phyloP scores from a whole-genome alignment of 2,113 vertebrate genomes.

The Cavia aperea region DNA sequence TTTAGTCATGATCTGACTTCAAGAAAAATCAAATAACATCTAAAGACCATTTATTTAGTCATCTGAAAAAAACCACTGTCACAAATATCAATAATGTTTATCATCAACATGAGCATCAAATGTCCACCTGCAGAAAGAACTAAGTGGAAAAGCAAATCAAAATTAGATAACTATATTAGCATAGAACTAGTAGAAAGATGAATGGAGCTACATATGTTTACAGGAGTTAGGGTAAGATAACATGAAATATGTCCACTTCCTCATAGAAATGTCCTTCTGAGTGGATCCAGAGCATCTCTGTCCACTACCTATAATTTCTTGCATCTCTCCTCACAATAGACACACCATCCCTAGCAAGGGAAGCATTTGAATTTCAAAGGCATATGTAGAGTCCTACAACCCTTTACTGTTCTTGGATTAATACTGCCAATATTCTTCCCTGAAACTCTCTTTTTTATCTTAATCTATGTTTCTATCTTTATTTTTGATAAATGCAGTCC shows the following conservation, averaged over 20 bases:
- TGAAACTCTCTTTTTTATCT: not conserved
- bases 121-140: slow-evolving; percentile 18
- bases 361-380: not conserved
- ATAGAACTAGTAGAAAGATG: slow-evolving; percentile 1
- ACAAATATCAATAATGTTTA: slow-evolving; percentile 36
- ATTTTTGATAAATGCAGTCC: not conserved
- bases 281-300: not conserved
- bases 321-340: not conserved
- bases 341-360: not conserved
- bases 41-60: slow-evolving; percentile 47
- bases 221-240: slow-evolving; percentile 15
- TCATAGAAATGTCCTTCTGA: not conserved
- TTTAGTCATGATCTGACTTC: not conserved
- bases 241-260: not conserved
- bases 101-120: slow-evolving; percentile 19
- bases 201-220: slow-evolving; percentile 20
- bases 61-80: slow-evolving; percentile 40
- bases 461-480: not conserved
- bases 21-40: slow-evolving; percentile 48
- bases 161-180: slow-evolving; percentile 45
- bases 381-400: not conserved
- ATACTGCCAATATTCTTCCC: not conserved
- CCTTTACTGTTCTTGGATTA: not conserved
- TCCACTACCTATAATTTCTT: not conserved
- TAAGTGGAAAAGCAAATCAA: slow-evolving; percentile 53